Evolutionary conservation across 2,113 vertebrate genomes (phyloP).

Genomic region (Chaenogobius annularis): DNA sequence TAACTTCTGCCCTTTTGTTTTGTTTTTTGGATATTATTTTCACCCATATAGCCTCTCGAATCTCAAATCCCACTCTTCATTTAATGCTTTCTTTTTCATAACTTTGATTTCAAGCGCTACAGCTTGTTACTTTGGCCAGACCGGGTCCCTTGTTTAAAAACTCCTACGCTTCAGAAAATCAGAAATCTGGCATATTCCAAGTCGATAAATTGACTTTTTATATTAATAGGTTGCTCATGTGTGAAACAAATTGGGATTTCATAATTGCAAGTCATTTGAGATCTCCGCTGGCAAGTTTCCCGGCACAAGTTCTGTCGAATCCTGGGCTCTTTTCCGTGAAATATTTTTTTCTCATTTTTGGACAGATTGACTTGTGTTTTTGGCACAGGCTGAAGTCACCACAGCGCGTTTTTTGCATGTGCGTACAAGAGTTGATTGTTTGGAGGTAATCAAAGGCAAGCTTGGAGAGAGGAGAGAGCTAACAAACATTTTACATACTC

Average conservation of each 20-base stretch:
- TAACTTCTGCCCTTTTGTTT: background rate
- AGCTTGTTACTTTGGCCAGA: background rate
- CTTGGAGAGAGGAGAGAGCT: background rate
- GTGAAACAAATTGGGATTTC: slow-evolving; percentile 1
- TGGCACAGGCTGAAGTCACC: background rate
- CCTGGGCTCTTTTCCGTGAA: background rate
- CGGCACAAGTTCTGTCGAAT: slow-evolving; percentile 3
- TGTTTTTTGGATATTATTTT: background rate
- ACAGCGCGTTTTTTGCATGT: background rate
- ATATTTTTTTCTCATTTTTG: background rate
- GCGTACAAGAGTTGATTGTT: slow-evolving; percentile 9
- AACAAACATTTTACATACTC: background rate
- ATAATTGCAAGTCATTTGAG: slow-evolving; percentile 4
- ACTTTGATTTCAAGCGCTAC: background rate
- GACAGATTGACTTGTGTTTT: slow-evolving; percentile 11
- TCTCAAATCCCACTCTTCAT: background rate
- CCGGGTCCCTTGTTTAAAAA: background rate
- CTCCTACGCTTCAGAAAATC: background rate
- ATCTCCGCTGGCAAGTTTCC: slow-evolving; percentile 2
- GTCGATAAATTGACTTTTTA: slow-evolving; percentile 5
- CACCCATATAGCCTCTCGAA: background rate
- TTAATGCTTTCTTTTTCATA: background rate
- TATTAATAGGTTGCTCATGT: slow-evolving; percentile 7
- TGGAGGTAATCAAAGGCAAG: slow-evolving; percentile 8
- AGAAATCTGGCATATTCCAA: background rate